phyloP scores from a whole-genome alignment of 2,797 vertebrate genomes.

The Myotis findleyi region DNA sequence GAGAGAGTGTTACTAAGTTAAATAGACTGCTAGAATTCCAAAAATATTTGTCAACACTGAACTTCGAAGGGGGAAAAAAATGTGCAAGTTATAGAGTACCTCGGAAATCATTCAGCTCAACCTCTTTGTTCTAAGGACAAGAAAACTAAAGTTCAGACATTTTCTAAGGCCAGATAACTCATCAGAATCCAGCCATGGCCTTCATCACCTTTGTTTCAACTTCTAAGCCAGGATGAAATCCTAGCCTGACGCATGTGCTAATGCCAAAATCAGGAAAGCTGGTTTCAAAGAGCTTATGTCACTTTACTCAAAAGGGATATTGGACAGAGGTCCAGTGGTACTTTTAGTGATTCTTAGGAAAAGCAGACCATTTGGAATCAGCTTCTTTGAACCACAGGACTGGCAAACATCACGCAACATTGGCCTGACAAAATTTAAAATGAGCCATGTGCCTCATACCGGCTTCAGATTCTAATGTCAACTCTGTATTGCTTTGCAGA shows the following conservation, averaged over 20 bases:
- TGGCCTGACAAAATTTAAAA: not conserved
- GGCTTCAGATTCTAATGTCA: not conserved
- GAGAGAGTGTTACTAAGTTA: not conserved
- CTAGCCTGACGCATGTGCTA: not conserved
- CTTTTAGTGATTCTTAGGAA: constrained; percentile 49
- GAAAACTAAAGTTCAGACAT: constrained; percentile 11
- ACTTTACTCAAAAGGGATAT: constrained; percentile 21
- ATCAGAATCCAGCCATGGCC: not conserved
- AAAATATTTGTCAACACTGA: constrained; percentile 4
- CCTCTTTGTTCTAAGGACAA: not conserved
- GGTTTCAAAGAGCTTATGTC: not conserved
- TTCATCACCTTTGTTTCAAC: not conserved
- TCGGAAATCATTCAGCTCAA: constrained; percentile 1
- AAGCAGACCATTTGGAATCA: constrained; percentile 36
- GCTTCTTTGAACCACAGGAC: constrained; percentile 25
- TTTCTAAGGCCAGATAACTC: not conserved
- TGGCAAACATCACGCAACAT: constrained; percentile 42
- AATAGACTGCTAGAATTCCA: not conserved
- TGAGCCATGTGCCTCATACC: not conserved
- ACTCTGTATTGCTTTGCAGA: not conserved
- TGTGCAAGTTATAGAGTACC: not conserved
- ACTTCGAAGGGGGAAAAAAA: not conserved
- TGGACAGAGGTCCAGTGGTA: constrained; percentile 18
- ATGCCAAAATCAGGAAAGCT: not conserved
- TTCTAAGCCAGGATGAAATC: constrained; percentile 1